Evolutionary conservation across 2,797 vertebrate genomes (phyloP).

Genomic region (Falco columbarius): DNA sequence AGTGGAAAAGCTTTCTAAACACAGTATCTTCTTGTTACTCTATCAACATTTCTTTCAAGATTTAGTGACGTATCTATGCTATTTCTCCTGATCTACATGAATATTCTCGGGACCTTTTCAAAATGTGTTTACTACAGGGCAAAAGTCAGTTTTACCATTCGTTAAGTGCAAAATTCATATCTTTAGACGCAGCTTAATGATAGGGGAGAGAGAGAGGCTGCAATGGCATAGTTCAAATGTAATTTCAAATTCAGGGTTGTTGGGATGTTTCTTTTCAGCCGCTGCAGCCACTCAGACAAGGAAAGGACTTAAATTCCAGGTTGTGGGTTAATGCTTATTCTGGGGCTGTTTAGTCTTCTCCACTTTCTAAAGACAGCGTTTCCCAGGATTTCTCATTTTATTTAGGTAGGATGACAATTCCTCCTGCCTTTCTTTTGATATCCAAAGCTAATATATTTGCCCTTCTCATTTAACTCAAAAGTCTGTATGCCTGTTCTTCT

Average conservation of each 20-base stretch:
- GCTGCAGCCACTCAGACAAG: background rate
- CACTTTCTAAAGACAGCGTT: background rate
- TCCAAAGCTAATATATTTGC: constrained; percentile 14
- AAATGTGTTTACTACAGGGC: background rate
- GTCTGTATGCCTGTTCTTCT: background rate
- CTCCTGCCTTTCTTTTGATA: background rate
- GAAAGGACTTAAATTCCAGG: background rate
- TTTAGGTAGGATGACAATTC: background rate
- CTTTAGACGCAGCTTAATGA: background rate
- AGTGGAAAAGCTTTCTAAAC: background rate
- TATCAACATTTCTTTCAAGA: background rate
- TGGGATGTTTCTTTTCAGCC: background rate
- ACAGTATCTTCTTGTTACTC: background rate
- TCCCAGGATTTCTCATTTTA: background rate
- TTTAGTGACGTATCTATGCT: background rate
- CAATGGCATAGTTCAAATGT: background rate
- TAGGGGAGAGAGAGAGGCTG: background rate
- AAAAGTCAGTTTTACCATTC: background rate
- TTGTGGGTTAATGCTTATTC: background rate
- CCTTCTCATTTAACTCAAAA: background rate
- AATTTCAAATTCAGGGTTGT: background rate
- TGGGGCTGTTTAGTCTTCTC: background rate
- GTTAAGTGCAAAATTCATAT: background rate
- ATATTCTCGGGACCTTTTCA: background rate
- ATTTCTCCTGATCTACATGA: background rate